Evolutionary conservation across 1,140 invertebrate genomes (phyloP), one percentile per base, ranked within the genome.

Genomic region (Brachionus rubens): DNA sequence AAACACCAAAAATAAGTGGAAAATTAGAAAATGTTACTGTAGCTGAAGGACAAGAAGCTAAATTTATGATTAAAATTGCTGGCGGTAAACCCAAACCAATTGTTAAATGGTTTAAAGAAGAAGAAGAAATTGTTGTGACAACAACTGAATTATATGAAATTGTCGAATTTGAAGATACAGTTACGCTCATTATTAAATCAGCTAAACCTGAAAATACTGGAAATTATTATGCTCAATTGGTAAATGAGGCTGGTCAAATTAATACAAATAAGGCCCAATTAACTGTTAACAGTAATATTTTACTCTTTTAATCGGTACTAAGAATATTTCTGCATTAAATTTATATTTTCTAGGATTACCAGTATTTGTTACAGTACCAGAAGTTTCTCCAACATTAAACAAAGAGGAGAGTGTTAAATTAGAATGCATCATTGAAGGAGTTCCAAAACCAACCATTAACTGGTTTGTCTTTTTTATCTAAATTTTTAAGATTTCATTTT

Each of bases 371-470:
- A 9, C 2, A 14, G 2, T 5, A 3, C 12, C 68, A 14, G 43
- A 36, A 24, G 10, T 19, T 12, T 16, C 40, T 21, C 5, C 16
- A 14, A 7, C 14, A 5, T 36, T 50, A 0, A 48, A 14, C 2
- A 75, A 36, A n/a, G 46, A 75, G 40, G 9, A 75, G n/a, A 26
- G 12, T 1, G 19, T 50, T 26, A 30, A 4, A 9, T 28, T 96
- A 86, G 93, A 95, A 86, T 94, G 92, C 85, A 89, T 91, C 79
- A 92, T 96, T 79, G 90, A 92, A 81, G 92, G 92, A 77, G 92
- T 94, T 85, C 93, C 93, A 24, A 88, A 90, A 80, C 93, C 93
- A 76, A 88, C 88, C 78, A 91, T 96, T 59, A 87, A 88, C 78
- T 96, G 93, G 93, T 94, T 6, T 3, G 12, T 54, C 50, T 10